Evolutionary conservation across 2,888 invertebrate genomes (phyloP), one percentile per base, ranked within the genome.

Genomic region (Ypsolopha scabrella): DNA sequence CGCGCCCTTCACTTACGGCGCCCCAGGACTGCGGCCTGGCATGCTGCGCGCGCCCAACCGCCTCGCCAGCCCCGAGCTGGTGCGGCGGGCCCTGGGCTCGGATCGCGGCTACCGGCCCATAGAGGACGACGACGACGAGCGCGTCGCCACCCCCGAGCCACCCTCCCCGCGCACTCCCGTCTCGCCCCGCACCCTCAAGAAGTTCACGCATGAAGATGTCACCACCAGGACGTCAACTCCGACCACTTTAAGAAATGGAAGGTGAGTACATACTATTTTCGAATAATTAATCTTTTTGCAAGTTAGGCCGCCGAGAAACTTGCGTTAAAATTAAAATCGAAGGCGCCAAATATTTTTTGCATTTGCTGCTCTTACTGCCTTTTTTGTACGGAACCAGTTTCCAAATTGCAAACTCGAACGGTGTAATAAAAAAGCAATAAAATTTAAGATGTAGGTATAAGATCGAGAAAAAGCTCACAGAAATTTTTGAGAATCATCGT

Each of bases 1-100:
- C 65, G 91, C 94, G 65, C 96, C 96, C 56, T 96, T 96, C 83
- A 94, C 94, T 53, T 96, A 96, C 90, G 94, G 94, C 53, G 91
- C 90, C 56, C 90, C 91, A 55, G 82, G 82, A 58, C 75, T 83
- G 54, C 74, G 78, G 55, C 80, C 88, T 63, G 89, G 88, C 68
- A 92, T 92, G 91, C 88, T 92, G 64, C 91, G 89, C 62, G 85
- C 90, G 57, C 90, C 92, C 66, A 89, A 92, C 74, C 93, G 93
- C 66, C 89, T 94, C 60, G 92, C 93, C 67, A 94, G 94, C 79
- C 95, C 95, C 54, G 92, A 93, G 75, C 88, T 94, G 72, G 94
- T 94, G 67, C 90, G 94, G 57, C 94, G 93, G 70, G 93, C 92
- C 35, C 80, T 89, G 57, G 86, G 87, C 54, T 13, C 47, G 7